These are phyloP conservation scores for Ditylenchus weischeri DNA, from an alignment of 2,888 invertebrate genomes.

Conservation along the genomic window DNA sequence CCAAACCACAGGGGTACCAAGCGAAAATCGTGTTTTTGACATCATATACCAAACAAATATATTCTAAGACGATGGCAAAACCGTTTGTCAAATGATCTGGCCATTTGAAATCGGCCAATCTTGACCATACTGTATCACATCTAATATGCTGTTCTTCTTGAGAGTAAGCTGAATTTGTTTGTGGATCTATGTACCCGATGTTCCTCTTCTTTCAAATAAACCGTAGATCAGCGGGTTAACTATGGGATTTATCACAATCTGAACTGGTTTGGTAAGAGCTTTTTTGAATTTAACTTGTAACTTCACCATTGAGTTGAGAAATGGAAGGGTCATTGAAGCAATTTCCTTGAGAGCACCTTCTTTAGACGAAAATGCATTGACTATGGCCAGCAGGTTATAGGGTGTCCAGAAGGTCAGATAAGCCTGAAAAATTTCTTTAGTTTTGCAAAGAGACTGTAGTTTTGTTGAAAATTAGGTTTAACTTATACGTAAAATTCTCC, in stretches of 20 bases:
- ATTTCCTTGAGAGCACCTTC: slow-evolving; percentile 31
- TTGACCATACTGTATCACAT: too few relatives aligned
- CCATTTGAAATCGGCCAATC: too few relatives aligned
- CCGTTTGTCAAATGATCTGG: too few relatives aligned
- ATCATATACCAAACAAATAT: too few relatives aligned
- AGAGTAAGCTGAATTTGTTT: too few relatives aligned
- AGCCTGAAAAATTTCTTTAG: slow-evolving; percentile 27
- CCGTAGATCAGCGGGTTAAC: slow-evolving; percentile 54
- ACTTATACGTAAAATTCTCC: too few relatives aligned
- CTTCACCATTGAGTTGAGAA: slow-evolving; percentile 41
- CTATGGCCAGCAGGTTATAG: slow-evolving; percentile 47
- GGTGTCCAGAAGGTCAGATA: slow-evolving; percentile 54
- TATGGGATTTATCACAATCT: slow-evolving; percentile 49
- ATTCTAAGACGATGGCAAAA: too few relatives aligned
- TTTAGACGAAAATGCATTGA: slow-evolving; percentile 40
- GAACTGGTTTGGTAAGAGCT: background rate
- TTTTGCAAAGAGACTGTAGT: too few relatives aligned
- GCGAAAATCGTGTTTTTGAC: too few relatives aligned
- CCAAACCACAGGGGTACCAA: too few relatives aligned
- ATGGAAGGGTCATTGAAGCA: slow-evolving; percentile 37
- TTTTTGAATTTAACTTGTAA: background rate
- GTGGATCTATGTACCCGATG: slow-evolving; percentile 2
- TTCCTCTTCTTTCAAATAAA: slow-evolving; percentile 30
- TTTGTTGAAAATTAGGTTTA: too few relatives aligned
- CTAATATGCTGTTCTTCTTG: too few relatives aligned